A percentile compares a stretch with the other conserved stretches of the same genome.
phyloP scores from a whole-genome alignment of 2,113 vertebrate genomes.

The Perca fluviatilis region DNA sequence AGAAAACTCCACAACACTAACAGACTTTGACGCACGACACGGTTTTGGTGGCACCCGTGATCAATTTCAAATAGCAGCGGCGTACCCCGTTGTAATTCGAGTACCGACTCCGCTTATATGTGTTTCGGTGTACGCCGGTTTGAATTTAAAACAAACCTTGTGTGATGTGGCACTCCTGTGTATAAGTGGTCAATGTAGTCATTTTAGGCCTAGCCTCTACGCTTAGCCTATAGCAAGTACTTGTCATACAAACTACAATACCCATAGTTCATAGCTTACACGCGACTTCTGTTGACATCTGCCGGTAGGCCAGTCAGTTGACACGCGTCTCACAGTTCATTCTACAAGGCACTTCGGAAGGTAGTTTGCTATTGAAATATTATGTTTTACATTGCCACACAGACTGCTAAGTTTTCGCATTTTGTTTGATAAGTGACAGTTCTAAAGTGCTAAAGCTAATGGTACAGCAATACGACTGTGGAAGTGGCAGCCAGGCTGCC shows the following conservation, averaged over 20 bases:
- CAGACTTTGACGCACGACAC: not conserved
- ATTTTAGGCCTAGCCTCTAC: fast-evolving
- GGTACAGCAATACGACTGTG: not conserved
- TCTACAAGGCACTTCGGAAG: not conserved
- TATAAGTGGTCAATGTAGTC: conserved; percentile 72
- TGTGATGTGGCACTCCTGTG: not conserved
- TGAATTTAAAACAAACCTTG: not conserved
- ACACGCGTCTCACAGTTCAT: not conserved
- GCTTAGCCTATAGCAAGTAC: no score
- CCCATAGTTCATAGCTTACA: conserved; percentile 44
- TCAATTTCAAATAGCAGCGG: no score
- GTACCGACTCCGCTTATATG: not conserved
- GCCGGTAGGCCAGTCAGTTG: not conserved
- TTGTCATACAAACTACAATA: conserved; percentile 48
- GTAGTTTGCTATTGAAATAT: not conserved
- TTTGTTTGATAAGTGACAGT: fast-evolving
- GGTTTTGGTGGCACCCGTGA: not conserved
- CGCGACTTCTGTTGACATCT: conserved; percentile 39
- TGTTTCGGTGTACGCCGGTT: not conserved
- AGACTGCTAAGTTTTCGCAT: fast-evolving
- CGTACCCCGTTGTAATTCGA: not conserved
- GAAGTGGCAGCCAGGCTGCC: not conserved
- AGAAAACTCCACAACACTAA: not conserved
- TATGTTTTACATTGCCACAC: not conserved
- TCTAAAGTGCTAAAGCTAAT: not conserved